Base-by-base conservation (phyloP, 2,113 vertebrate species). In the Delphinus delphis region DNA sequence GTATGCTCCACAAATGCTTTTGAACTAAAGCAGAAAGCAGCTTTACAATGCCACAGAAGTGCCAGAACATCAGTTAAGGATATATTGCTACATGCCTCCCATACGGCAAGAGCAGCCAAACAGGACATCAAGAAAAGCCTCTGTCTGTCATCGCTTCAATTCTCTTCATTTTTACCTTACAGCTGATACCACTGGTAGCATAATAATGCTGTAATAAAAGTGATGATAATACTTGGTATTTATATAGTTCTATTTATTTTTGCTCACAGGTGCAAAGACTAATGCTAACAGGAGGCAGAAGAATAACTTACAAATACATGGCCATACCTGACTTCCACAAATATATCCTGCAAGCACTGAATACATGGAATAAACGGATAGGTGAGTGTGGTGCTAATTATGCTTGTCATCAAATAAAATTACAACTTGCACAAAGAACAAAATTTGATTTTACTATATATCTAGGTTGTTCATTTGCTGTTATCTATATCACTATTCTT, bases 201-300 rank as follows among this genome's bases (percentile, higher is more conserved):
- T 58, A 88, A 94, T 89, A 94, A 96, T 91, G 73, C 14, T 63
- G 12, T 60, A 84, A 87, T 84, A 96, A 83, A 90, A 74, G 25
- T 44, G 76, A 90, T 85, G 44, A 33, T 53, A 79, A 74, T 63
- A 79, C 90, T 92, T 91, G 93, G 68, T 70, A 93, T 95, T 97
- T 93, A 89, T 92, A 93, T 67, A 79, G 62, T 80, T 94, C 95
- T 87, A 53, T 79, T 97, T 96, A 96, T 85, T 95, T 96, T 93
- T 96, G 33, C 41, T 96, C 93, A 96, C 91, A 97, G 95, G 94
- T 97, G 95, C 88, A 92, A 97, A 97, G 63, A 93, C 65, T 86
- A 96, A 97, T 97, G 93, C 85, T 96, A 97, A 95, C 92, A 70
- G 47, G n/a, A 93, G 58, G 53, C 44, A 91, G 76, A 96, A 92